Base-by-base conservation (phyloP, 92 coral and sea anemone genomes). In the Epizoanthus rinbou region DNA sequence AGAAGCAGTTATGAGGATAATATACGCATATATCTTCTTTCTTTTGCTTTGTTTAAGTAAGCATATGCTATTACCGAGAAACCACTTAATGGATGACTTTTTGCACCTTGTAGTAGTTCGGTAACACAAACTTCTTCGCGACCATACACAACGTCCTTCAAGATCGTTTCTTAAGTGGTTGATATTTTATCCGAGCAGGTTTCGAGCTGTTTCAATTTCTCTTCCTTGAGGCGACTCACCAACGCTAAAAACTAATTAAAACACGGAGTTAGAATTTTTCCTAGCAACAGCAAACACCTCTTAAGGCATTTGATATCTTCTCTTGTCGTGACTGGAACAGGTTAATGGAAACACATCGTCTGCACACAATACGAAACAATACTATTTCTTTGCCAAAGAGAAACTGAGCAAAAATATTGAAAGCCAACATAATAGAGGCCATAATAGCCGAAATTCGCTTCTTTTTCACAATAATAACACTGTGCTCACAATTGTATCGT, bases 221-320 rank as follows among this genome's bases (percentile, higher is more conserved):
- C 97, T 31, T 93, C 92, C 81, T 93, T 93, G 14, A 91, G 89
- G 75, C 93, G 92, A 74, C 85, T 88, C 56, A 93, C 92, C 18
- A 90, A 81, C 18, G 92, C 93, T 67, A 93, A 53, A 84, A 93
- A 93, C 94, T 93, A 64, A 79, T 78, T 37, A 73, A 78, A 35
- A 17, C 16, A 6, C 60, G 7, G 21, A 5, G 71, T 78, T 78
- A 60, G 82, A 21, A 14, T 17, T 69, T 6, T 37, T 19, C 82
- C 69, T 78, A 62, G 82, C 82, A 78, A 78, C 82, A 59, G 71
- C 62, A 60, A 25, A 62, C 82, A 63, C 31, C 53, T 62, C 19
- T 41, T n/a, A 23, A 15, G 71, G 82, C 45, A 78, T 62, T 78
- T 28, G 35, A 5, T 21, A 35, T 62, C 71, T 57, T 19, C 50